Base-by-base conservation (phyloP, 2,888 invertebrate species). In the Xestia sexstrigata region DNA sequence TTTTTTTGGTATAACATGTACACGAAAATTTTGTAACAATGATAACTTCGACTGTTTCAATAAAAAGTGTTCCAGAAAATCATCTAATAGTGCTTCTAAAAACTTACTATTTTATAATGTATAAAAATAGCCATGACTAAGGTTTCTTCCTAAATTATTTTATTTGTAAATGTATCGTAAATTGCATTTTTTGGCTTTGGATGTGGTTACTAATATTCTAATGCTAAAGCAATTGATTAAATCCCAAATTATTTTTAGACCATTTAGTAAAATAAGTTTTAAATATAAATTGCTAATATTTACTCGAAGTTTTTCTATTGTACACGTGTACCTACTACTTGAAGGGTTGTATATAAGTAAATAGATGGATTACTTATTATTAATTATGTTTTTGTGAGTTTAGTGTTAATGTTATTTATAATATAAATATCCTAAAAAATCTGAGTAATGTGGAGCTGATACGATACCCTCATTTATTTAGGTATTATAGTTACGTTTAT, bases 341-440 rank as follows among this genome's bases (percentile, higher is more conserved):
- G 52, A 75, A 84, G 67, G 74, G 74, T 78, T 84, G 83, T 81
- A 75, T 74, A 49, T 76, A 72, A 83, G 49, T 49, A 77, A 70
- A 69, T 71, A 66, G 20, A 70, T 30, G 69, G 63, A 76, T 72
- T 74, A 72, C 55, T 68, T 65, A 79, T 69, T 74, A 73, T 60
- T 73, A 42, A 68, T n/a, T n/a, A n/a, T 71, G 65, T 66, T 63
- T 74, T 71, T 26, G 74, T 76, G 73, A 69, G 60, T 69, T 76
- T 69, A 79, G 68, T 35, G 58, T 60, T 74, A 74, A 60, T 20
- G 66, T 55, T n/a, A n/a, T 35, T n/a, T 60, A 45, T n/a, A 5
- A 35, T 42, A 30, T 52, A 42, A 30, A 30, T 65, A 39, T 81
- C n/a, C 26, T 63, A 47, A 26, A n/a, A 47, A 26, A 45, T 47